Percentiles rank a stretch among this genome's conserved stretches.
These are phyloP conservation scores for Paramisgurnus dabryanus DNA, from an alignment of 2,113 vertebrate species.

Conservation along the genomic window DNA sequence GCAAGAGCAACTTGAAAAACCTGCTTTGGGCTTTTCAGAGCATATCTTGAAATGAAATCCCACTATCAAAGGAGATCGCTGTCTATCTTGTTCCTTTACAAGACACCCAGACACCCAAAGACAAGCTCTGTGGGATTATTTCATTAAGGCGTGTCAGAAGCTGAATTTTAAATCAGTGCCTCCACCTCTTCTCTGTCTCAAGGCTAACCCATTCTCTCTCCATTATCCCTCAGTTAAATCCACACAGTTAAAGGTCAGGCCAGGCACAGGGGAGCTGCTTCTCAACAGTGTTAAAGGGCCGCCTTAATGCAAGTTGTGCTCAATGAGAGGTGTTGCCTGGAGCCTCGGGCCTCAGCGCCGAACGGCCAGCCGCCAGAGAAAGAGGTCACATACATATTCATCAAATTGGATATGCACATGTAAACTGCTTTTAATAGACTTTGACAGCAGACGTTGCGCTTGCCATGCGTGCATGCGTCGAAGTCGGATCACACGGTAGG, in stretches of 20 bases:
- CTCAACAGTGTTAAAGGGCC: slow-evolving; percentile 59
- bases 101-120: slow-evolving; percentile 7
- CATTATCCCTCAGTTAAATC: slow-evolving; percentile 72
- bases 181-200: slow-evolving; percentile 30
- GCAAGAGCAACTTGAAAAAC: not conserved
- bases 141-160: slow-evolving; percentile 40
- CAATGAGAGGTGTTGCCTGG: slow-evolving; percentile 90
- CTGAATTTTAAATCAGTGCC: slow-evolving; percentile 23
- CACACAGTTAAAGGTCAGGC: slow-evolving; percentile 74
- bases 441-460: slow-evolving; percentile 85
- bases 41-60: not conserved
- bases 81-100: slow-evolving; percentile 25
- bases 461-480: slow-evolving; percentile 44
- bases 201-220: slow-evolving; percentile 49
- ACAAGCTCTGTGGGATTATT: slow-evolving; percentile 38
- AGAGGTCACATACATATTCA: slow-evolving; percentile 99
- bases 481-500: slow-evolving; percentile 34
- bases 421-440: slow-evolving; percentile 96
- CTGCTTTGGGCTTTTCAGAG: slow-evolving; percentile 11
- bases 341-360: slow-evolving; percentile 79
- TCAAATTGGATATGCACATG: slow-evolving; percentile 95
- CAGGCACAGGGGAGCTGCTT: slow-evolving; percentile 43
- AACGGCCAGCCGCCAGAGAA: slow-evolving; percentile 88
- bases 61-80: slow-evolving; percentile 25
- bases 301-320: slow-evolving; percentile 89